Base-by-base conservation (phyloP, 2,113 vertebrate genomes). In the Nothocercus nigrocapillus region DNA sequence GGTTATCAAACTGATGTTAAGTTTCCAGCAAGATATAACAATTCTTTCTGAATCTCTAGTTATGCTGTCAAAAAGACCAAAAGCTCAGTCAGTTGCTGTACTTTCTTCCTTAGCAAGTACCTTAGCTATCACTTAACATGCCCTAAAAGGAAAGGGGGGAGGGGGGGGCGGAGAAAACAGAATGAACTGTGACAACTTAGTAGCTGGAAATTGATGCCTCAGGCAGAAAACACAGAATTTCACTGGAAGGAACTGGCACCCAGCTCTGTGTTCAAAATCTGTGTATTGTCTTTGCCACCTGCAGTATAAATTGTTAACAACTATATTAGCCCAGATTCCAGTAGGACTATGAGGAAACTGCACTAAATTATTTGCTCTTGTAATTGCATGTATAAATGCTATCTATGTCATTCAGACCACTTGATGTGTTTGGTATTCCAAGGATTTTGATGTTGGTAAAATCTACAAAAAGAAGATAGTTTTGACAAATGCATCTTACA, bases 361-460 rank as follows among this genome's bases (percentile, higher is more conserved):
- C 21, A 42, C 17, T 21, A 12, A 45, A 68, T 21, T 11, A 12
- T 30, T 24, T 51, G 64, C 13, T 21, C 67, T 70, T 61, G 45
- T 69, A 4, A 27, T 36, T 16, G 15, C 18, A 7, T 38, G 20
- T 90, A 54, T 54, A 63, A 70, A 44, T 77, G 32, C 51, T 30
- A 5, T 20, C 36, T 59, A 76, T 70, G 58, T 72, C 32, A 67
- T 16, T 80, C 36, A 47, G n/a, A 17, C 44, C 44, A 22, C 42
- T 47, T 82, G 38, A 2, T 91, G 0, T 67, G 20, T 75, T 81
- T 96, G 24, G 9, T 59, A 1, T 88, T 96, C 94, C 84, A 75
- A 99, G 99, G 98, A 99, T 96, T 99, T 99, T 94, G 99, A 99
- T 34, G 85, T 99, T 30, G 99, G 98, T 45, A 98, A 98, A 96